Evolutionary conservation across 2,113 vertebrate genomes (phyloP), one percentile per base, ranked within the genome.

Genomic region (Ascaphus truei): DNA sequence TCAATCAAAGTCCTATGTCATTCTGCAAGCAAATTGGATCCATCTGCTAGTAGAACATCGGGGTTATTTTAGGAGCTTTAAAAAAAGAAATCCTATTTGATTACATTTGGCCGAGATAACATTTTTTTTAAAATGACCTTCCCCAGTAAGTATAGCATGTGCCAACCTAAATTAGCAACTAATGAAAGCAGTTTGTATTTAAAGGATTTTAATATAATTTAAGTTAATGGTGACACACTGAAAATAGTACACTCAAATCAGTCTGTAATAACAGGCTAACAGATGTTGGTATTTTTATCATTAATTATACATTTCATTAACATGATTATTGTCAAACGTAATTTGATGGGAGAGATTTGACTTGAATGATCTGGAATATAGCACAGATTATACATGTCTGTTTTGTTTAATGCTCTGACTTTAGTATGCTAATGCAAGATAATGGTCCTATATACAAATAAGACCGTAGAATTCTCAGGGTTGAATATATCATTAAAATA

Each of bases 271-370:
- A 84, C 80, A 86, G 82, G 72, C 84, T 85, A 88, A 86, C 90
- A 92, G 89, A 91, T 92, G 90, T 83, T 91, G 85, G 84, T 88
- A 89, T 89, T 90, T 92, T 89, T 88, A 75, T 85, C 87, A 88
- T 89, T 90, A 91, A 90, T 91, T 88, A 90, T 88, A 87, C 86
- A 90, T 90, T 89, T 88, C 85, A 90, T 91, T 92, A 90, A 90
- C 85, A 87, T 37, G 81, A 85, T 85, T 88, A 90, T 90, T 86
- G 85, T 89, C 85, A 89, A 90, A 92, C 85, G 86, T 84, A 43
- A 15, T 81, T 83, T 83, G 85, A 89, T 77, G 84, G 80, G 43
- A 82, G 81, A 85, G 81, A 80, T 66, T 0, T 1, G 51, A 33
- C 77, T 80, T 80, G 80, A 84, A 85, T 82, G 80, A 65, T 65